Percentiles rank a stretch among this genome's conserved stretches.
Evolutionary conservation across 2,888 invertebrate genomes (phyloP).

Genomic region (Eristalis arbustorum): DNA sequence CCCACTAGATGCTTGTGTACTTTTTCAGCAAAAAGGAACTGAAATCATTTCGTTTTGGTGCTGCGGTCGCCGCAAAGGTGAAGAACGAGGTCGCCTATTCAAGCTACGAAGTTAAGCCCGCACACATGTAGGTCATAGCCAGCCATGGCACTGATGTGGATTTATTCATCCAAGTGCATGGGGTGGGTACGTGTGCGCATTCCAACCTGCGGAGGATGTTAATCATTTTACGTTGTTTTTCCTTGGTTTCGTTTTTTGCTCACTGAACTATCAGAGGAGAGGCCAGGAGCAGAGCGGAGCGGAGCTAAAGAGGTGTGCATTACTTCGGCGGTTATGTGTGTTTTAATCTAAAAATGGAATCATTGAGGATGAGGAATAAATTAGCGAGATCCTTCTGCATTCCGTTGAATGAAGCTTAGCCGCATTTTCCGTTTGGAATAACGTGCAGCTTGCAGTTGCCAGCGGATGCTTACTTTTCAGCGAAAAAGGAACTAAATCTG

Average conservation of each 20-base stretch:
- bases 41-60: background rate
- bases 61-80: background rate
- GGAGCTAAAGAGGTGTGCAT: background rate
- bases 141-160: constrained; percentile 10
- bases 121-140: background rate
- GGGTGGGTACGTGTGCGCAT: background rate
- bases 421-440: background rate
- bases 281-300: too few relatives aligned
- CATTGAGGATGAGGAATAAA: background rate
- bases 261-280: background rate
- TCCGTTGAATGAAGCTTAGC: background rate
- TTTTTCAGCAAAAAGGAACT: background rate
- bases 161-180: background rate
- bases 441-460: background rate
- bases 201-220: background rate
- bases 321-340: background rate
- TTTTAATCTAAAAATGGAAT: background rate
- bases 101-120: constrained; percentile 17
- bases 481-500: background rate
- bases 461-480: background rate
- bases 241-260: background rate
- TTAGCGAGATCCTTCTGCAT: background rate
- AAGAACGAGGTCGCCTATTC: background rate
- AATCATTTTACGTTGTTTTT: background rate
- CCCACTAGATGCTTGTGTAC: background rate